phyloP scores from a whole-genome alignment of 2,888 invertebrate species.

The Hedychridium roseum region DNA sequence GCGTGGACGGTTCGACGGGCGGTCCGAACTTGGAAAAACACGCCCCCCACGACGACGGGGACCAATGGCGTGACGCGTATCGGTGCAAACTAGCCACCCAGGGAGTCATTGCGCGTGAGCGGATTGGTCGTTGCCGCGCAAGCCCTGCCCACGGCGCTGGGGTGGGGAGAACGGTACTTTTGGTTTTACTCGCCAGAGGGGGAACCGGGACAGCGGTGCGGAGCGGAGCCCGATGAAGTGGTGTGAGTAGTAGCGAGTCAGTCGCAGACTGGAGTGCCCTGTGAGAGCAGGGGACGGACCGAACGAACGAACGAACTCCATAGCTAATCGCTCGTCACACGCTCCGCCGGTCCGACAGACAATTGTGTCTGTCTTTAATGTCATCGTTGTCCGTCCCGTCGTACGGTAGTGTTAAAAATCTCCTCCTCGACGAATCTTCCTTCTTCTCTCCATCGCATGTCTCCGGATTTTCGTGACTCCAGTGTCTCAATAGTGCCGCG shows the following conservation, averaged over 20 bases:
- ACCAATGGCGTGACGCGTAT: conserved; percentile 56
- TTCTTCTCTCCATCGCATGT: conserved; percentile 1
- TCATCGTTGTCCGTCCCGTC: conserved; percentile 37
- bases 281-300: conserved; percentile 62
- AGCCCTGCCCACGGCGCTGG: conserved; percentile 59
- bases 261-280: conserved; percentile 64
- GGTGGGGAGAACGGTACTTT: conserved; percentile 64
- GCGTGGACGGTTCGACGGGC: conserved; percentile 16
- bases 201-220: conserved; percentile 48
- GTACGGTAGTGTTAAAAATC: conserved; percentile 5
- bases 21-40: conserved; percentile 17
- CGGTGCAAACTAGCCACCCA: conserved; percentile 6
- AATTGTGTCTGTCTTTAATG: conserved; percentile 5
- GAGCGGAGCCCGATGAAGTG: conserved; percentile 55
- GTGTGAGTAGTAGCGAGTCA: conserved; percentile 62
- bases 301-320: conserved; percentile 45
- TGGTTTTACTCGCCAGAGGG: conserved; percentile 66
- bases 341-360: conserved; percentile 34
- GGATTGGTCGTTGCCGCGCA: conserved; percentile 58
- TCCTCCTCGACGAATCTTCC: not conserved
- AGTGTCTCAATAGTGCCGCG: conserved; percentile 11
- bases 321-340: conserved; percentile 46
- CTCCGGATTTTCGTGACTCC: conserved; percentile 4
- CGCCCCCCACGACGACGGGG: conserved; percentile 33
- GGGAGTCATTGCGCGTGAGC: conserved; percentile 19